Base-by-base conservation (phyloP, 2,113 vertebrate genomes). In the Brachyhypopomus gauderio region DNA sequence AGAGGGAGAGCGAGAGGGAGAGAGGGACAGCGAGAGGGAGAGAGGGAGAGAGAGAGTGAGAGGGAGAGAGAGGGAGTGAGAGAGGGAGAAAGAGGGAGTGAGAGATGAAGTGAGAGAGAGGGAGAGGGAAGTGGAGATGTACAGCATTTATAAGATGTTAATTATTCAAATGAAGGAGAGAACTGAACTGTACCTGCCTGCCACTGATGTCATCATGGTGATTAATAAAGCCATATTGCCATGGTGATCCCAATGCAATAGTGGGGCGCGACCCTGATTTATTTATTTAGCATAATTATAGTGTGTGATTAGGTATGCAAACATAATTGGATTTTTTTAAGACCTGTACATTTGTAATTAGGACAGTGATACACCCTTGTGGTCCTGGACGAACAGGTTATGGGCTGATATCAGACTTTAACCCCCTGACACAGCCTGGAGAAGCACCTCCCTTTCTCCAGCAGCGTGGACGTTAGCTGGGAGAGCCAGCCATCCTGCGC, bases 271-370 rank as follows among this genome's bases (percentile, higher is more conserved):
- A 92, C 89, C 92, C 91, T 94, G 95, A 96, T 96, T 96, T 97
- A 96, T 97, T 96, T 94, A 94, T 94, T 95, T 95, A 94, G 95
- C 85, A 93, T 95, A 97, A 97, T 98, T 97, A 97, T 89, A 90
- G 87, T 86, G 88, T 90, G 92, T 93, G 96, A 98, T 97, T 97
- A 96, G 94, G 94, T 96, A 95, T 95, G 93, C 92, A 97, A 95
- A 95, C 92, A 94, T 94, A 95, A 98, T 95, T 96, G 94, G 94
- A 95, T 94, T 95, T 95, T 80, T 80, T 64, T 16, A 95, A 88
- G 93, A 92, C 85, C 80, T 83, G 90, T 93, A 92, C 90, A 93
- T 94, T 95, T 95, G 87, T 94, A 94, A 94, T 94, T 87, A 93
- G 88, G 84, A 86, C 88, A 86, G 89, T 92, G 91, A 93, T 95